phyloP scores from a whole-genome alignment of 2,797 vertebrate genomes.

The Darevskia mixta region DNA sequence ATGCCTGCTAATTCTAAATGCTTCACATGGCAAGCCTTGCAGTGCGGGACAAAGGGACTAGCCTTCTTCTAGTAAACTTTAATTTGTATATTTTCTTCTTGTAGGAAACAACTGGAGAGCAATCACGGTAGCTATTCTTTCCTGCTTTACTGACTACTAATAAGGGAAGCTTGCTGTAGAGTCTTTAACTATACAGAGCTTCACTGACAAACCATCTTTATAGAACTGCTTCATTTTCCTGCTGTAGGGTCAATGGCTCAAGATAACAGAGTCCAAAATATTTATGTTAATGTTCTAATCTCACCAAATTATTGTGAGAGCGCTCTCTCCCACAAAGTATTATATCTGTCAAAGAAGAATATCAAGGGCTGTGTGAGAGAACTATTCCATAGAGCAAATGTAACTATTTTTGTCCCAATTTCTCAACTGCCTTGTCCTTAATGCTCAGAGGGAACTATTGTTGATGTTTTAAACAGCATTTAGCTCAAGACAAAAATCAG shows the following conservation, averaged over 20 bases:
- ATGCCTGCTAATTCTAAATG: conserved; percentile 76
- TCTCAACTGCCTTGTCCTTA: background rate
- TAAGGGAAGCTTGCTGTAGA: conserved; percentile 8
- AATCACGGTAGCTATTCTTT: background rate
- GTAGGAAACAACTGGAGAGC: conserved; percentile 21
- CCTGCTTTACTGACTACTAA: background rate
- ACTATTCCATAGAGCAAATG: background rate
- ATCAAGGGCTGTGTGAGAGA: background rate
- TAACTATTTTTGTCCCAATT: background rate
- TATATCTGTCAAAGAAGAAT: background rate
- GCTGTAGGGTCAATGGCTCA: background rate
- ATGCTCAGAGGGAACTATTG: background rate
- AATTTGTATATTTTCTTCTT: conserved; percentile 20
- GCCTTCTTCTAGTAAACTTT: conserved; percentile 48
- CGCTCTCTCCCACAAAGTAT: background rate
- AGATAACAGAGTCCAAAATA: background rate
- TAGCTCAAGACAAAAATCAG: background rate
- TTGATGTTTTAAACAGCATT: background rate
- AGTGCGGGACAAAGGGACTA: conserved; percentile 65
- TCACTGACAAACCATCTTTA: background rate
- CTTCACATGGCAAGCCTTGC: conserved; percentile 63
- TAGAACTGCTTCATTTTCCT: background rate
- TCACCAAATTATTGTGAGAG: background rate
- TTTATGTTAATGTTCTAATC: background rate
- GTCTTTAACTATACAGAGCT: background rate